Evolutionary conservation across 2,888 invertebrate species (phyloP), one percentile per base, ranked within the genome.

Genomic region (Pseudococcus jackbeardsleyi): DNA sequence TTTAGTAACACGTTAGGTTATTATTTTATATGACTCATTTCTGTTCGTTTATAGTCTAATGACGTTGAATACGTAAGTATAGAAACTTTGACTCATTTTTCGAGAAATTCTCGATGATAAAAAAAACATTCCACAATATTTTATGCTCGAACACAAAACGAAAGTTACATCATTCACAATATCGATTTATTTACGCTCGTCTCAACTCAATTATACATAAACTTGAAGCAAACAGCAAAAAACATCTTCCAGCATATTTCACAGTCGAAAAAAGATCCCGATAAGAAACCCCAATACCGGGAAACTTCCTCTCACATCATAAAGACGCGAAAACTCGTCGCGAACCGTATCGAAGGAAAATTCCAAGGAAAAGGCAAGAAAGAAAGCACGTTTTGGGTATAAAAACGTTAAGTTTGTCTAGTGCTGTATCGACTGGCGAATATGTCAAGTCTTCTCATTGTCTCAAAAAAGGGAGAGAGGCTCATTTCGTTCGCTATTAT

Each of bases 351-450:
- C 0, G 12, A 15, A 12, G 15, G 11, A 50, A 50, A 50, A 50
- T 50, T 42, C 8, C 42, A 15, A 68, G 15, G 22, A 46, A 64
- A 46, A 86, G 42, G 17, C 6, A n/a, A 22, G 22, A 26, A 85
- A 85, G 26, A 33, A 0, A 54, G 54, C 50, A 85, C 84, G 54
- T 87, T 50, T 86, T 72, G 39, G 33, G 48, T 79, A 79, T 17
- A 88, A 77, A 33, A 64, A 86, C 72, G 39, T 19, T 39, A 72
- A 72, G 86, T 86, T 86, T 77, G 86, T 86, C 86, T 86, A 86
- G 77, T 46, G 48, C 72, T 42, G 26, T 42, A 72, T 46, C 48
- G 46, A 72, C 46, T 72, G 72, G 86, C 86, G 88, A 88, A 88
- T 82, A 88, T 88, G 88, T 88, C 88, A 88, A 88, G 59, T 42